A percentile compares a stretch with the other conserved stretches of the same genome.
phyloP scores from a whole-genome alignment of 2,888 invertebrate species.

The Lepetodrilus schrolli region DNA sequence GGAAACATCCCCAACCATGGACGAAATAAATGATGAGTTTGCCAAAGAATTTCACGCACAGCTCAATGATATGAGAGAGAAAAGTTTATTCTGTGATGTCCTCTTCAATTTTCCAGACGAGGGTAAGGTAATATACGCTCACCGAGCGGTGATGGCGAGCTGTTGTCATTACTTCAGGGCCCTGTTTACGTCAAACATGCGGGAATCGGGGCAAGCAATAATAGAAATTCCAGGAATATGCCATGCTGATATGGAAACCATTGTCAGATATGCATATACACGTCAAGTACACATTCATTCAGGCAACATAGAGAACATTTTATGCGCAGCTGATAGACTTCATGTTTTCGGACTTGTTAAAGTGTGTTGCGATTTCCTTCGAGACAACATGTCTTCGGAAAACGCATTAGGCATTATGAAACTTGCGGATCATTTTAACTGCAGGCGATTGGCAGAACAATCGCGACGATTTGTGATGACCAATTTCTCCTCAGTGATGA shows the following conservation, averaged over 20 bases:
- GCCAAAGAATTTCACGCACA: constrained; percentile 30
- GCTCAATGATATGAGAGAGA: constrained; percentile 78
- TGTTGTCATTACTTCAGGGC: constrained; percentile 93
- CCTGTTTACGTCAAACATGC: constrained; percentile 86
- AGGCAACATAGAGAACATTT: constrained; percentile 82
- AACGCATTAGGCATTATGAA: constrained; percentile 90
- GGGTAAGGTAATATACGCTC: constrained; percentile 86
- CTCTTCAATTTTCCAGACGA: constrained; percentile 83
- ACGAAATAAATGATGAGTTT: constrained; percentile 3
- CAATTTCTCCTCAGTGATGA: constrained; percentile 57
- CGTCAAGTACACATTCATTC: constrained; percentile 81
- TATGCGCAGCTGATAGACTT: constrained; percentile 84
- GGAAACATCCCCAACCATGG: neutral
- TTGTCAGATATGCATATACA: constrained; percentile 82
- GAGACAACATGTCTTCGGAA: constrained; percentile 81
- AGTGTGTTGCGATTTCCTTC: constrained; percentile 86
- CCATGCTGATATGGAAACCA: constrained; percentile 48
- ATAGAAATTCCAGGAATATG: constrained; percentile 55
- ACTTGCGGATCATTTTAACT: constrained; percentile 87
- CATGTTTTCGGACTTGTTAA: constrained; percentile 86
- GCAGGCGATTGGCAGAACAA: constrained; percentile 82
- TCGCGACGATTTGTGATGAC: constrained; percentile 83
- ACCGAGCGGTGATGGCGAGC: constrained; percentile 79
- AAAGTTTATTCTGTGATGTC: constrained; percentile 80
- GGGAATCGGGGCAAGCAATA: constrained; percentile 72